These are phyloP conservation scores for Trachemys scripta DNA, from an alignment of 2,113 vertebrate genomes.

Conservation along the genomic window DNA sequence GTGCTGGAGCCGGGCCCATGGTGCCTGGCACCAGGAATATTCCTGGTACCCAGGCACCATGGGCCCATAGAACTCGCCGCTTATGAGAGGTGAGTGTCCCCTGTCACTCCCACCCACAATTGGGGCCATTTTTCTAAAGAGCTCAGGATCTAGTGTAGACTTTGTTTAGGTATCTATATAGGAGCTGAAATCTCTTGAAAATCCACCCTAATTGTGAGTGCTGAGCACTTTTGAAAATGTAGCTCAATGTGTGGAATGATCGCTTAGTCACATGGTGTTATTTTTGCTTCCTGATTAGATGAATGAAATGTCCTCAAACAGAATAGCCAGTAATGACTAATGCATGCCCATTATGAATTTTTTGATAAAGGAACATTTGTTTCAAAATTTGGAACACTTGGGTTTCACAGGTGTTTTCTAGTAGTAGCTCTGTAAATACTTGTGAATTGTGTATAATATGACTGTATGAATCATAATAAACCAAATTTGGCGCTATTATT, in stretches of 20 bases:
- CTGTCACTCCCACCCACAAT: background rate
- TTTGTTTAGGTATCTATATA: too few relatives aligned
- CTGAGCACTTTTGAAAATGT: background rate
- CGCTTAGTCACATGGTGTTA: too few relatives aligned
- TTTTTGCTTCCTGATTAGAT: too few relatives aligned
- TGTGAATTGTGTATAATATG: background rate
- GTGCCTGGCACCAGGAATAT: too few relatives aligned
- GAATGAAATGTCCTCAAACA: too few relatives aligned
- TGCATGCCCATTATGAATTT: background rate
- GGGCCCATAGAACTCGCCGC: too few relatives aligned
- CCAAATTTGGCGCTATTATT: background rate
- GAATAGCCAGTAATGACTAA: background rate
- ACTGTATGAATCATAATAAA: background rate
- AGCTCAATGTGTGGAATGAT: too few relatives aligned
- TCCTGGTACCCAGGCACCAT: too few relatives aligned
- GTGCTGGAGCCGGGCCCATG: too few relatives aligned
- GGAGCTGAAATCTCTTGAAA: background rate
- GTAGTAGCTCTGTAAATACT: background rate
- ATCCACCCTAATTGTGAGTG: background rate
- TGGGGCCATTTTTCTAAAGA: background rate
- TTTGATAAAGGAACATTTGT: too few relatives aligned
- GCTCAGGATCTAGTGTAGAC: background rate
- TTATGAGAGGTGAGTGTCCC: too few relatives aligned
- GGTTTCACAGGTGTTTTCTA: background rate
- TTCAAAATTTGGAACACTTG: background rate